Evolutionary conservation across 2,888 invertebrate species (phyloP).

Genomic region (Agriopis aurantiaria): DNA sequence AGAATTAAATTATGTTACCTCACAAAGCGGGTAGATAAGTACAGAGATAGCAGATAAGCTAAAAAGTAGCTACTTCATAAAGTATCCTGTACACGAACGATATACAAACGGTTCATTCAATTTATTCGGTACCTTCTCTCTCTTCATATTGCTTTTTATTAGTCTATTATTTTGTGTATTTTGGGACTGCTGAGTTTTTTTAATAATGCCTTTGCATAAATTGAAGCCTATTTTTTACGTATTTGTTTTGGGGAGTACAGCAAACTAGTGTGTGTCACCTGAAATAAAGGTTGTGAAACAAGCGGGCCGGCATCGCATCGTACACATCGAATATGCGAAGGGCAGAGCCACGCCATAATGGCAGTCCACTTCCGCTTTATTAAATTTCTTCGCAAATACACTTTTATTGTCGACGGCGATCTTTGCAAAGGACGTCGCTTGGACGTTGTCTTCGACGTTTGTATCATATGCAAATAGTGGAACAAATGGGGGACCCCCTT

Average conservation of each 20-base stretch:
- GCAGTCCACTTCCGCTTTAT: conserved; percentile 84
- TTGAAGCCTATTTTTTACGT: not conserved
- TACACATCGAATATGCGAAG: conserved; percentile 48
- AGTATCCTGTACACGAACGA: conserved; percentile 46
- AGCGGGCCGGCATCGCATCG: conserved; percentile 21
- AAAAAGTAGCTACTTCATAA: conserved; percentile 56
- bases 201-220: conserved; percentile 15
- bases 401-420: conserved; percentile 82
- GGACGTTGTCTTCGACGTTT: conserved; percentile 71
- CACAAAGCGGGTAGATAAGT: conserved; percentile 55
- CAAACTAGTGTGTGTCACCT: conserved; percentile 11
- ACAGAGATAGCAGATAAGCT: conserved; percentile 56
- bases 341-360: conserved; percentile 71
- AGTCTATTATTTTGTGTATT: conserved; percentile 38
- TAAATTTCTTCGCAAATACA: conserved; percentile 86
- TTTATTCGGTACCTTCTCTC: conserved; percentile 43
- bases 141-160: conserved; percentile 43
- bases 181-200: conserved; percentile 22
- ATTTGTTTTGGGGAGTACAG: not conserved
- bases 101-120: conserved; percentile 49
- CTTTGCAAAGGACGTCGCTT: conserved; percentile 71
- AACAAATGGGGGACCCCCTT: conserved; percentile 73
- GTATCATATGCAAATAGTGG: conserved; percentile 83
- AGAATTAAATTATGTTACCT: conserved; percentile 62
- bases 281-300: conserved; percentile 34